phyloP scores from a whole-genome alignment of 2,797 vertebrate genomes.

The Phrynocephalus vlangalii region DNA sequence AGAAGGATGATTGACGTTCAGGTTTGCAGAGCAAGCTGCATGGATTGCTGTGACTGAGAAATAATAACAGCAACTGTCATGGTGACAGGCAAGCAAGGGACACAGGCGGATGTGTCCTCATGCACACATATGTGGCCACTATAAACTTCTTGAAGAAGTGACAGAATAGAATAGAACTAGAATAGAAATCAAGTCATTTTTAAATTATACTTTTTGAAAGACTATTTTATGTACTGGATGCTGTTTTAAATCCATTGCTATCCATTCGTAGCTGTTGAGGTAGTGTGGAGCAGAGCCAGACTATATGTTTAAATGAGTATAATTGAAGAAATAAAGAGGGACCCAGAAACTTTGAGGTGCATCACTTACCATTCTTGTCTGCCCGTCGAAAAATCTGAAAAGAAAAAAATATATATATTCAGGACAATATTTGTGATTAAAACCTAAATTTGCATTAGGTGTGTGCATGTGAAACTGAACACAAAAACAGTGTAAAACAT shows the following conservation, averaged over 20 bases:
- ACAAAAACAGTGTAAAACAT: not conserved
- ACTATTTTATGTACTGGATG: not conserved
- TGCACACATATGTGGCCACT: not conserved
- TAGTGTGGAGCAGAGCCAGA: too few species aligned
- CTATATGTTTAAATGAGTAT: not conserved
- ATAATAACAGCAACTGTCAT: not conserved
- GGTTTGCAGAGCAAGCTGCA: not conserved
- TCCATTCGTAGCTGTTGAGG: not conserved
- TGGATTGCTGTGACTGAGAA: not conserved
- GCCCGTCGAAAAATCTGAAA: constrained; percentile 97
- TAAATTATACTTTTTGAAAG: not conserved
- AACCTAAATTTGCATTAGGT: rapidly evolving
- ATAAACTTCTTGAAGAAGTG: not conserved
- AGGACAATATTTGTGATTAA: constrained; percentile 3
- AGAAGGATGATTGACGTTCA: constrained; percentile 3
- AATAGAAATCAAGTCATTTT: not conserved
- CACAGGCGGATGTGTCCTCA: not conserved
- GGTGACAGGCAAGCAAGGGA: not conserved
- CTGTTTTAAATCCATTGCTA: not conserved
- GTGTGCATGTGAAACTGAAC: not conserved
- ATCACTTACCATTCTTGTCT: constrained; percentile 95
- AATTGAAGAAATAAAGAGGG: not conserved
- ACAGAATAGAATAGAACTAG: not conserved
- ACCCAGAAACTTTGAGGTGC: constrained; percentile 9
- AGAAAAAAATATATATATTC: constrained; percentile 65